phyloP scores from a whole-genome alignment of 2,888 invertebrate species.

The Pterostichus niger region DNA sequence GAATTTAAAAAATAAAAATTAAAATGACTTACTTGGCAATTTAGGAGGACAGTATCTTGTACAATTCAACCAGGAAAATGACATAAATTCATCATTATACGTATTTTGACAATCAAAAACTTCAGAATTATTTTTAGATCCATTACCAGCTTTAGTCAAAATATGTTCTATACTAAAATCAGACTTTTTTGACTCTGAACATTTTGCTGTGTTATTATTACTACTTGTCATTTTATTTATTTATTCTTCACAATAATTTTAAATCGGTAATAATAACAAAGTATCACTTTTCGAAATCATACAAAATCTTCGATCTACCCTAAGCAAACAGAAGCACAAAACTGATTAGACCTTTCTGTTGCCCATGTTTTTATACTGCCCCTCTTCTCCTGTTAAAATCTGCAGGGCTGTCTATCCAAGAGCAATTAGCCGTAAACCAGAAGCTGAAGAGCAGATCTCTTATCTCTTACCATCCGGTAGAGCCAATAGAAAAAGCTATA shows the following conservation, averaged over 20 bases:
- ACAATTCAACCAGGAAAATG: slow-evolving; percentile 83
- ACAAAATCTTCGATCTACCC: neutral
- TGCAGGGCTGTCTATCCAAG: slow-evolving; percentile 71
- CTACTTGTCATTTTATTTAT: slow-evolving; percentile 5
- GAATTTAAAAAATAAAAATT: too few species aligned
- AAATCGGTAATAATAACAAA: too few species aligned
- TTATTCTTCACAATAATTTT: neutral
- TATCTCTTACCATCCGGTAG: slow-evolving; percentile 21
- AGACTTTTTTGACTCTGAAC: slow-evolving; percentile 69
- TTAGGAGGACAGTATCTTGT: slow-evolving; percentile 87
- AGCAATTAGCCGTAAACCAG: slow-evolving; percentile 75
- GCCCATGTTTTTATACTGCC: slow-evolving; percentile 58
- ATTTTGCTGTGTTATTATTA: slow-evolving; percentile 66
- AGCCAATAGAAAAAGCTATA: slow-evolving; percentile 26
- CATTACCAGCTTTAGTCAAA: slow-evolving; percentile 78
- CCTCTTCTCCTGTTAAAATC: slow-evolving; percentile 43
- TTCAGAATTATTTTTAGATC: slow-evolving; percentile 63
- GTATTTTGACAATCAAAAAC: too few species aligned
- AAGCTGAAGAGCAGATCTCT: slow-evolving; percentile 24
- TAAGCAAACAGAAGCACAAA: slow-evolving; percentile 4
- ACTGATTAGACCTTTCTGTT: slow-evolving; percentile 23
- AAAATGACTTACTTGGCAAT: slow-evolving; percentile 81
- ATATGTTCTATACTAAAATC: slow-evolving; percentile 84
- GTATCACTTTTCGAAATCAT: too few species aligned
- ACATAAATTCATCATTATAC: slow-evolving; percentile 54